Conservation (phyloP, 2,888 invertebrate species). For the Shargacucullia verbasci region DNA sequence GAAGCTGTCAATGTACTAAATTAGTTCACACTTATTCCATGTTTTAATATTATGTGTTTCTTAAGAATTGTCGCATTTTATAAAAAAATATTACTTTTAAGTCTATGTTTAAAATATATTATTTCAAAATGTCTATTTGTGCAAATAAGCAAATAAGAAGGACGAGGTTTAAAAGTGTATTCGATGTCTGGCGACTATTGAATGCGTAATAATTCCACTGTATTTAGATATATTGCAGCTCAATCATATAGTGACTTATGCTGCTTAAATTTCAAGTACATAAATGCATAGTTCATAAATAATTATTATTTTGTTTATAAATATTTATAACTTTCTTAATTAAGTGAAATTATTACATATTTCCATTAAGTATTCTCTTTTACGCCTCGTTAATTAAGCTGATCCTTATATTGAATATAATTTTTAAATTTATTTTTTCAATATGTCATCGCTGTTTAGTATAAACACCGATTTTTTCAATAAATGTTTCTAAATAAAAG, state of each 20-base stretch:
- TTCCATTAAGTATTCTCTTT: not conserved
- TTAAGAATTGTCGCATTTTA: conserved; percentile 15
- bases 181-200: no score
- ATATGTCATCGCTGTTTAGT: conserved; percentile 17
- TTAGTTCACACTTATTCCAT: conserved; percentile 17
- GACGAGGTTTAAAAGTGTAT: no score
- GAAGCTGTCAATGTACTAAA: conserved; percentile 11
- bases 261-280: no score
- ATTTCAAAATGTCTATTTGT: not conserved
- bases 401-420: not conserved
- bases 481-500: conserved; percentile 45
- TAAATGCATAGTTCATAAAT: no score
- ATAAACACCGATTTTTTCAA: conserved; percentile 37
- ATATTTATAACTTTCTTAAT: no score
- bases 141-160: no score
- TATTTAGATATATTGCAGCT: no score
- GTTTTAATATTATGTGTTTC: conserved; percentile 7
- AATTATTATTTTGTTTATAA: no score
- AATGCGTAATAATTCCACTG: no score
- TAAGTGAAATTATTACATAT: no score
- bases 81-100: conserved; percentile 1
- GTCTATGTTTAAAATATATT: not conserved
- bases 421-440: conserved; percentile 19
- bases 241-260: no score
- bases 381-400: conserved; percentile 1